Evolutionary conservation across 92 coral and sea anemone genomes (phyloP).

Genomic region (Epizoanthus ramosus): DNA sequence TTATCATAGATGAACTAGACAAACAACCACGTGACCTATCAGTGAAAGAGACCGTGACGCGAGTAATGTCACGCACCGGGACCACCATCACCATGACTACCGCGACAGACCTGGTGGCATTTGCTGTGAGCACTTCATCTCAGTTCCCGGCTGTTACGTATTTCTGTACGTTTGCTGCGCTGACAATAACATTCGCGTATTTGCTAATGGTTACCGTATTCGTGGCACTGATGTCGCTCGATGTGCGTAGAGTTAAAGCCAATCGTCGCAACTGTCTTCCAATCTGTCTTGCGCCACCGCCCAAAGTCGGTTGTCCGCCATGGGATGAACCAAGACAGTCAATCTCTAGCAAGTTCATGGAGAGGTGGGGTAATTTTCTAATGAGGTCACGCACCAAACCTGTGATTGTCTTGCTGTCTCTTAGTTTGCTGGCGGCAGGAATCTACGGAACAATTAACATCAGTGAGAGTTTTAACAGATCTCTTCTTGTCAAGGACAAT

Average conservation of each 20-base stretch:
- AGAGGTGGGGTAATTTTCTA: constrained; percentile 58
- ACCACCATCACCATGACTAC: constrained; percentile 83
- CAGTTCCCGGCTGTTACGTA: constrained; percentile 63
- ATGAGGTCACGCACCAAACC: constrained; percentile 46
- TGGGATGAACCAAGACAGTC: constrained; percentile 62
- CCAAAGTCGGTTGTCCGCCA: constrained; percentile 52
- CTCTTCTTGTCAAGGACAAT: constrained; percentile 69
- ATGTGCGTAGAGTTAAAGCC: constrained; percentile 60
- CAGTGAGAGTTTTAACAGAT: constrained; percentile 69
- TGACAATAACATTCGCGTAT: constrained; percentile 54
- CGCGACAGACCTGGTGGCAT: constrained; percentile 79
- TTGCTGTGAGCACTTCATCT: constrained; percentile 79
- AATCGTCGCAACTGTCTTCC: constrained; percentile 61
- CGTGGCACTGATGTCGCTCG: constrained; percentile 62
- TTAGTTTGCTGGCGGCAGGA: constrained; percentile 64
- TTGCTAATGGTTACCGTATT: constrained; percentile 55
- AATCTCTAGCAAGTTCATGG: constrained; percentile 49
- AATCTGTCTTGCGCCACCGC: constrained; percentile 52
- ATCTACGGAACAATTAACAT: constrained; percentile 72
- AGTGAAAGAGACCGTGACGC: constrained; percentile 67
- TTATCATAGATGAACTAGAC: constrained; percentile 72
- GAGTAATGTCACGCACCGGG: constrained; percentile 79
- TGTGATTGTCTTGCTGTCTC: constrained; percentile 57
- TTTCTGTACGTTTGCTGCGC: constrained; percentile 61
- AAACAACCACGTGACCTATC: constrained; percentile 52